These are phyloP conservation scores for Pempheris klunzingeri DNA, from an alignment of 2,797 vertebrate genomes.

Conservation along the genomic window DNA sequence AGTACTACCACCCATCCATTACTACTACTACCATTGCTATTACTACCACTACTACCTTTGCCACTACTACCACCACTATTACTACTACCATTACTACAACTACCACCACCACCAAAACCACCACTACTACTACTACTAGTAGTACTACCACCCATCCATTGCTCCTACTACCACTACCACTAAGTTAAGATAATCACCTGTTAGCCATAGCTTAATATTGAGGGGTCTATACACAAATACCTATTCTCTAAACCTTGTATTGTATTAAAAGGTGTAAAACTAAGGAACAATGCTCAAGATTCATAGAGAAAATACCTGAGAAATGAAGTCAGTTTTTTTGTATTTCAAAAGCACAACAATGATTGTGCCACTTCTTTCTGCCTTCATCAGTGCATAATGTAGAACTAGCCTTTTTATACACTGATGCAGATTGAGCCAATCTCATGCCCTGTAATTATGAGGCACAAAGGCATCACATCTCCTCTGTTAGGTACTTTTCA, in stretches of 20 bases:
- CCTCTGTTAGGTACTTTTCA: conserved; percentile 29
- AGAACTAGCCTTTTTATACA: conserved; percentile 8
- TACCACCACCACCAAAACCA: background rate
- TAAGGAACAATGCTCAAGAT: background rate
- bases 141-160: background rate
- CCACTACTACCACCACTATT: background rate
- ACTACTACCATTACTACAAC: background rate
- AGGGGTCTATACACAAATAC: no score
- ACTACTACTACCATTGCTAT: background rate
- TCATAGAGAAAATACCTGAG: background rate
- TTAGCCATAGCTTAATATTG: background rate
- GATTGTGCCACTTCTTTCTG: no score
- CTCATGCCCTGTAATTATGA: conserved; percentile 41
- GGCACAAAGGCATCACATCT: conserved; percentile 26
- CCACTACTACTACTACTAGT: background rate
- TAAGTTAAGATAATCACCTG: background rate
- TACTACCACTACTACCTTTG: no score
- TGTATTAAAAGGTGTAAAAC: background rate
- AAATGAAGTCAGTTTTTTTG: background rate
- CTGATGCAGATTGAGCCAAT: conserved; percentile 18
- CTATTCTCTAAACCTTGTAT: no score
- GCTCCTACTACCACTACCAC: background rate
- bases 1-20: background rate
- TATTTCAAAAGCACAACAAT: no score
- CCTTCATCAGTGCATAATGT: background rate